These are phyloP conservation scores for Balaeniceps rex DNA, from an alignment of 2,113 vertebrate genomes.

Conservation along the genomic window DNA sequence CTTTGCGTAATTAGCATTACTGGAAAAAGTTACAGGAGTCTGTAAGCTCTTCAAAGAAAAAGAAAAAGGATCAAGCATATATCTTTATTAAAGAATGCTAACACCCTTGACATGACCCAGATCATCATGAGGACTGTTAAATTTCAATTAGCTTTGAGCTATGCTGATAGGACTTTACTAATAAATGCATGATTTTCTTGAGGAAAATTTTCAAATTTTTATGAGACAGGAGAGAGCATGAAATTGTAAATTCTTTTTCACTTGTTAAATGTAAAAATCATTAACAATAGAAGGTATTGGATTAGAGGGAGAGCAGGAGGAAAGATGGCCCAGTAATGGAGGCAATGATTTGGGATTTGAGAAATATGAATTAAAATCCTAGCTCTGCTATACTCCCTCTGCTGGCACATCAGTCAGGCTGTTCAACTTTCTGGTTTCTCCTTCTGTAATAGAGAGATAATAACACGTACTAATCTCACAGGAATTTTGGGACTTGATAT, in stretches of 20 bases:
- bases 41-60: not conserved
- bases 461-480: constrained; percentile 7
- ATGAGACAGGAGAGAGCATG: not conserved
- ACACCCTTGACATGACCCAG: constrained; percentile 5
- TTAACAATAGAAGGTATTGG: not conserved
- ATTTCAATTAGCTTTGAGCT: constrained; percentile 44
- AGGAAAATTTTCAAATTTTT: constrained; percentile 18
- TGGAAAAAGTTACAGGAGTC: not conserved
- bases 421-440: constrained; percentile 34
- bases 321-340: not conserved
- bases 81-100: not conserved
- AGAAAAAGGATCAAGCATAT: not conserved
- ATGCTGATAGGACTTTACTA: not conserved
- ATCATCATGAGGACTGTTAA: not conserved
- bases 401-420: not conserved
- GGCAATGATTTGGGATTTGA: constrained; percentile 10
- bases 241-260: not conserved
- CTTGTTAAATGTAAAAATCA: constrained; percentile 3
- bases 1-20: not conserved
- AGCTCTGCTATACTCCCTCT: not conserved
- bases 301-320: not conserved
- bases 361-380: not conserved
- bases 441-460: constrained; percentile 52
- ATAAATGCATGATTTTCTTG: constrained; percentile 4
- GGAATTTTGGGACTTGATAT: not conserved